phyloP scores from a whole-genome alignment of 2,797 vertebrate genomes.

The Kryptolebias ocellatus region DNA sequence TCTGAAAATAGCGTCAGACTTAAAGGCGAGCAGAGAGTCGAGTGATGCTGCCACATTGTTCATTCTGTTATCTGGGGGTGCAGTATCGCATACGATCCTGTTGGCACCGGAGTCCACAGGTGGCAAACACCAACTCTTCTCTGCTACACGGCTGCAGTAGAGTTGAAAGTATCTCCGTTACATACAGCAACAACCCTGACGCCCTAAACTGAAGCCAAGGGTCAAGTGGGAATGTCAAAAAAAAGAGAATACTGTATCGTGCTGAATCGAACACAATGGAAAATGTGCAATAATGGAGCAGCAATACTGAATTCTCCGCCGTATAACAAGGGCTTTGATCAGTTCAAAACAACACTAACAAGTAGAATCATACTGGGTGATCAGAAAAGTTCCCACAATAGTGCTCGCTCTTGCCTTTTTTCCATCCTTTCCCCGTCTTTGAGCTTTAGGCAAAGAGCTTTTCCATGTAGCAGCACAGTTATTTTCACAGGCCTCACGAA shows the following conservation, averaged over 20 bases:
- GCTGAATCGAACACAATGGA: not conserved
- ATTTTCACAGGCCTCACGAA: not conserved
- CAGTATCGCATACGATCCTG: constrained; percentile 55
- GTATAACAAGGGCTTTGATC: constrained; percentile 20
- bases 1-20: constrained; percentile 69
- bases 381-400: not conserved
- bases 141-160: constrained; percentile 38
- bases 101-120: constrained; percentile 67
- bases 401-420: constrained; percentile 28
- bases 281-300: constrained; percentile 30
- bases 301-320: constrained; percentile 9
- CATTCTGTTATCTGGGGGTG: constrained; percentile 35
- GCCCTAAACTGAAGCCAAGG: constrained; percentile 36
- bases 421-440: too few species aligned
- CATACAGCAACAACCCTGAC: constrained; percentile 23
- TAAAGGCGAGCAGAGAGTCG: constrained; percentile 27
- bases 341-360: constrained; percentile 22
- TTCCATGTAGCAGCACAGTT: constrained; percentile 51
- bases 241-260: constrained; percentile 16
- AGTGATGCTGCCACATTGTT: constrained; percentile 46
- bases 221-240: constrained; percentile 50
- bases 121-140: constrained; percentile 52
- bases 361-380: too few species aligned
- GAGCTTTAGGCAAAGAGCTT: constrained; percentile 60
- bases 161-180: constrained; percentile 39